Evolutionary conservation across 1,140 invertebrate genomes (phyloP).

Genomic region (Bicyclus anynana): DNA sequence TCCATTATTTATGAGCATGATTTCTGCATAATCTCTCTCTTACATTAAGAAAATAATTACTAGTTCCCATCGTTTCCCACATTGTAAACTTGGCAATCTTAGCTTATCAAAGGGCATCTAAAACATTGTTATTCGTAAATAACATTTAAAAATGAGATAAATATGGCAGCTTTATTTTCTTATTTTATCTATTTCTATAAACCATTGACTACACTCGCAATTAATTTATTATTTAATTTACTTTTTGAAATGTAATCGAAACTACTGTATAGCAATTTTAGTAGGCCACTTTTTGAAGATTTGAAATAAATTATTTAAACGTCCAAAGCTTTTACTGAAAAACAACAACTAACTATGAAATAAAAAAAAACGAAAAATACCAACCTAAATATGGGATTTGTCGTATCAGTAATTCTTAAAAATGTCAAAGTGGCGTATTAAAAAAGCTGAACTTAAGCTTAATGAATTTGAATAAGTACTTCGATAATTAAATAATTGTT

Average conservation of each 20-base stretch:
- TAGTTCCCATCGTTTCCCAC: not conserved
- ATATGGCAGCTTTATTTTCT: constrained; percentile 35
- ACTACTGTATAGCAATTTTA: not conserved
- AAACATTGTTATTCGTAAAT: constrained; percentile 16
- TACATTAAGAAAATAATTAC: not conserved
- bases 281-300: too few species aligned
- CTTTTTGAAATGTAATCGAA: not conserved
- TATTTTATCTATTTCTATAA: constrained; percentile 22
- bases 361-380: too few species aligned
- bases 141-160: constrained; percentile 19
- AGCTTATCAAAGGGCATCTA: constrained; percentile 13
- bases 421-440: too few species aligned
- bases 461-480: not conserved
- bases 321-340: too few species aligned
- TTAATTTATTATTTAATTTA: not conserved
- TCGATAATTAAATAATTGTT: not conserved
- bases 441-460: not conserved
- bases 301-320: too few species aligned
- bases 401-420: too few species aligned
- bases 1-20: too few species aligned
- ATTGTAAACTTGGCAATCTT: not conserved
- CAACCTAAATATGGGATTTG: too few species aligned
- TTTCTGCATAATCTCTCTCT: too few species aligned
- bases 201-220: constrained; percentile 10
- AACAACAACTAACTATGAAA: too few species aligned